phyloP scores from a whole-genome alignment of 2,888 invertebrate species.

The Lepidochitona cinerea region DNA sequence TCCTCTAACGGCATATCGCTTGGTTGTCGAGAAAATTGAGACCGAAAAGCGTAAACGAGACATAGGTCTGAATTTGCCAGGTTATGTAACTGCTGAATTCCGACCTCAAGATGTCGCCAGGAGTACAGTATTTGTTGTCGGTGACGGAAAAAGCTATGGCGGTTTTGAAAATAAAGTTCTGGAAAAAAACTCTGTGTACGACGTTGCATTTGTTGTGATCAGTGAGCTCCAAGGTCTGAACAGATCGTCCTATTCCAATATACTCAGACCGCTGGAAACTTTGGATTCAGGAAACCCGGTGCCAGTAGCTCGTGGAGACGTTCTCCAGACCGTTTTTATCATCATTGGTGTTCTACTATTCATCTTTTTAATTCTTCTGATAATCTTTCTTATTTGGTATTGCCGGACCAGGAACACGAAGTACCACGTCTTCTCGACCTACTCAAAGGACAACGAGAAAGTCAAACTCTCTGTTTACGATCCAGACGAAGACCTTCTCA shows the following conservation, averaged over 20 bases:
- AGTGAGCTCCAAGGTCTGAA: constrained; percentile 79
- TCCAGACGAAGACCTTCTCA: constrained; percentile 49
- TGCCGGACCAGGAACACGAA: constrained; percentile 24
- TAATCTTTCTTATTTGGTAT: constrained; percentile 42
- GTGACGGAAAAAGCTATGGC: constrained; percentile 82
- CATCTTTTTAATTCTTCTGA: constrained; percentile 20
- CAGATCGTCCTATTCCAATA: constrained; percentile 79
- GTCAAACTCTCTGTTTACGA: constrained; percentile 33
- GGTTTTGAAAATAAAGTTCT: constrained; percentile 85
- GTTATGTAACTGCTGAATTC: constrained; percentile 78
- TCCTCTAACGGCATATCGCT: constrained; percentile 80
- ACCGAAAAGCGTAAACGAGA: neutral
- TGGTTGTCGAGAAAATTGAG: constrained; percentile 78
- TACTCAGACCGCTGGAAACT: constrained; percentile 28
- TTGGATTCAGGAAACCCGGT: neutral
- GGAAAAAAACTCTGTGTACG: constrained; percentile 75
- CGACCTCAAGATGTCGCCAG: constrained; percentile 77
- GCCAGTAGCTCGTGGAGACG: neutral
- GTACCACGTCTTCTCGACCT: constrained; percentile 20
- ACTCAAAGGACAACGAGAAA: constrained; percentile 35
- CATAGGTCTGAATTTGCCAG: constrained; percentile 76
- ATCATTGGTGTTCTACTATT: constrained; percentile 43
- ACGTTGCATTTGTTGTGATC: constrained; percentile 81
- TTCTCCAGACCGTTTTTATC: constrained; percentile 40
- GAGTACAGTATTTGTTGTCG: constrained; percentile 79